phyloP scores from a whole-genome alignment of 2,797 vertebrate species.

The Trachops cirrhosus region DNA sequence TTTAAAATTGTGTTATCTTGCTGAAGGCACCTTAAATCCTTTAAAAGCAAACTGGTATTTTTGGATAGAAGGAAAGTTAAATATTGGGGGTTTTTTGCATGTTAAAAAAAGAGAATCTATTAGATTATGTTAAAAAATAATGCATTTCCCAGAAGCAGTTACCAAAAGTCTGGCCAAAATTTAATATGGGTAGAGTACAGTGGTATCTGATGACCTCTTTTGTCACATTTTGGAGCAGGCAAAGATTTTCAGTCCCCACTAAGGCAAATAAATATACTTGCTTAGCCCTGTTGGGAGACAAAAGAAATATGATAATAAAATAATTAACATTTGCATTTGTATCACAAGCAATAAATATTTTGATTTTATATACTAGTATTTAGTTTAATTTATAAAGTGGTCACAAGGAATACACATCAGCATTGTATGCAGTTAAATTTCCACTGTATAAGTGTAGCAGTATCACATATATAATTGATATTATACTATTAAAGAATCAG shows the following conservation, averaged over 20 bases:
- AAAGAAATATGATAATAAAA: not conserved
- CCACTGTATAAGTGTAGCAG: not conserved
- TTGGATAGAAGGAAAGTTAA: constrained; percentile 35
- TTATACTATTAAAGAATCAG: constrained; percentile 9
- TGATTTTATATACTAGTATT: not conserved
- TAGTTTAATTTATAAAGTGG: constrained; percentile 37
- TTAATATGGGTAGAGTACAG: not conserved
- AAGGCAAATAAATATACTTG: not conserved
- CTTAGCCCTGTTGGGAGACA: not conserved
- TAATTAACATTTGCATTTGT: constrained; percentile 35
- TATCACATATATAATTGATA: not conserved
- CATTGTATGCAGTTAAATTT: not conserved
- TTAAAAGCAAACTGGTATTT: not conserved
- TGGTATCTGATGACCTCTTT: not conserved
- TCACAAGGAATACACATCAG: not conserved
- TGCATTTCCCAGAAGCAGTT: constrained; percentile 24
- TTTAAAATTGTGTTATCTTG: constrained; percentile 44
- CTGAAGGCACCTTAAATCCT: not conserved
- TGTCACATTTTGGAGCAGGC: not conserved
- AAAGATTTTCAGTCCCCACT: constrained; percentile 12
- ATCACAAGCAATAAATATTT: constrained; percentile 16
- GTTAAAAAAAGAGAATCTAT: not conserved
- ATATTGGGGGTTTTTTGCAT: not conserved
- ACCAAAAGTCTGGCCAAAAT: not conserved
- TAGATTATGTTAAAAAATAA: constrained; percentile 15